A percentile compares a stretch with the other conserved stretches of the same genome.
Evolutionary conservation across 2,888 invertebrate genomes (phyloP).

Genomic region (Aphodius sticticus): DNA sequence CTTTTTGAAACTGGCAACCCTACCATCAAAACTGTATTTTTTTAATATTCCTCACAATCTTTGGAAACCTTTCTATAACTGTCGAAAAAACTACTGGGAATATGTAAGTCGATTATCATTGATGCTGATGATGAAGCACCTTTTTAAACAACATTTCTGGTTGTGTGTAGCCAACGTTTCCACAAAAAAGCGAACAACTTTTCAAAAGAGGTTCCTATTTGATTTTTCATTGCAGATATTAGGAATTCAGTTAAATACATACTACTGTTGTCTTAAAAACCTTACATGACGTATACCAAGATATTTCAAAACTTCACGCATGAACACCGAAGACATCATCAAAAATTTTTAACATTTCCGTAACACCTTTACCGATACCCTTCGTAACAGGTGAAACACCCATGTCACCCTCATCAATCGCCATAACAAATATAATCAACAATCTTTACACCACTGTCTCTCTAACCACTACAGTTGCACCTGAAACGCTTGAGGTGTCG

Average conservation of each 20-base stretch:
- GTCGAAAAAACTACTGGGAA: too few relatives aligned
- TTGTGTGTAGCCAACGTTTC: background rate
- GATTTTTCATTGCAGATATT: background rate
- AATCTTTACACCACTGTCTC: background rate
- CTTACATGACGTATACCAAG: background rate
- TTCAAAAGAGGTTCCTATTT: background rate
- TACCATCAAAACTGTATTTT: too few relatives aligned
- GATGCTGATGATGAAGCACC: too few relatives aligned
- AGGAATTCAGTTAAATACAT: too few relatives aligned
- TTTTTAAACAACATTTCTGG: background rate
- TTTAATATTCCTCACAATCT: too few relatives aligned
- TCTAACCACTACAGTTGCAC: constrained; percentile 65
- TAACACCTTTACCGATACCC: background rate
- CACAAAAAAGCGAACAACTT: background rate
- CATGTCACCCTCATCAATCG: background rate
- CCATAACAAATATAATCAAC: background rate
- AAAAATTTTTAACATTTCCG: background rate
- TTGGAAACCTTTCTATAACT: too few relatives aligned
- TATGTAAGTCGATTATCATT: too few relatives aligned
- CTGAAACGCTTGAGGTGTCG: constrained; percentile 66
- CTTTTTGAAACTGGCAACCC: too few relatives aligned
- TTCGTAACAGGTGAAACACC: background rate
- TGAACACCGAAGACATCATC: background rate
- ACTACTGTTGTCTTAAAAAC: background rate
- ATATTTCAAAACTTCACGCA: background rate